Base-by-base conservation (phyloP, 2,113 vertebrate species). In the Numenius arquata region DNA sequence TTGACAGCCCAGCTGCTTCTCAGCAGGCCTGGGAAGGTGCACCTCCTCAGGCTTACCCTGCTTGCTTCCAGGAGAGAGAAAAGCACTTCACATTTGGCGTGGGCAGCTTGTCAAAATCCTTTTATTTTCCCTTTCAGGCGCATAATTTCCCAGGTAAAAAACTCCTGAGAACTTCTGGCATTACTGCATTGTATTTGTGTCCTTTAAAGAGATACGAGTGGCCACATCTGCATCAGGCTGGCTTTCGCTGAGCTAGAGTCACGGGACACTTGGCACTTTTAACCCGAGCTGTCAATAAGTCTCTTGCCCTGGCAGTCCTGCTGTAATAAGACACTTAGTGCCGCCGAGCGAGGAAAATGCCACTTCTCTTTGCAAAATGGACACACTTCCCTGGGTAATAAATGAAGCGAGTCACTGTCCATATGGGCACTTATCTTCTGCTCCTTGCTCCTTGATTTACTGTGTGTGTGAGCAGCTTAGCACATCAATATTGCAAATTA, bases 381-480 rank as follows among this genome's bases (percentile, higher is more conserved):
- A 80, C 52, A 68, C 41, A 50, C 22, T 78, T 88, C 48, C 74
- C 61, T 76, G 53, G 11, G 41, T 79, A 92, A 82, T 70, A 85
- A 92, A 91, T 87, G 66, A 92, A 87, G 90, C 4, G 0, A 67
- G 48, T 79, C 63, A 22, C 67, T 48, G 18, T 38, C 71, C 0
- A 0, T 66, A 34, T 32, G 52, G 61, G 72, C 65, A 91, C 45
- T 73, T 72, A 67, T 52, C 80, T 86, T 92, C 34, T 15, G 53
- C 67, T 94, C 50, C 67, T 93, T 61, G 45, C 43, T 81, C 55
- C 36, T 73, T 94, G 88, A 95, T 96, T 93, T 95, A 94, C 78
- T 73, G 45, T 59, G 34, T 76, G 26, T 23, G 7, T 3, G 53
- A 85, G 50, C 59, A 79, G 50, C 70, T 94, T 65, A 81, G 65